Evolutionary conservation across 2,888 invertebrate genomes (phyloP).

Genomic region (Metalampra italica): DNA sequence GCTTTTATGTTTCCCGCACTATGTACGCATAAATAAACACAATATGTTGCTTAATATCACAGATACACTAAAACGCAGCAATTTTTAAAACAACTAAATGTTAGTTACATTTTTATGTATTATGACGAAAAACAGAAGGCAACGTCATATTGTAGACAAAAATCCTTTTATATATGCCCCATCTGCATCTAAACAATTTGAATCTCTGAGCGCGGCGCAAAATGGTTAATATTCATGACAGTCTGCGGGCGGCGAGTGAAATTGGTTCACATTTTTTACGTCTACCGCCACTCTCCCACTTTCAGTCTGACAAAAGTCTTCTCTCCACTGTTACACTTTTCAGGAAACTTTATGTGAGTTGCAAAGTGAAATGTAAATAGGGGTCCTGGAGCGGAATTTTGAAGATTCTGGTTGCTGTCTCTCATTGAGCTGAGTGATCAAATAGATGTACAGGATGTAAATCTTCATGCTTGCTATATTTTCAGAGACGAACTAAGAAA

Average conservation of each 20-base stretch:
- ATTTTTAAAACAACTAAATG: no score
- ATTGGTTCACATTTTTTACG: conserved; percentile 73
- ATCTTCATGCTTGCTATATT: no score
- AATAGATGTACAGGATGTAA: no score
- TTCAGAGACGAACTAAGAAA: no score
- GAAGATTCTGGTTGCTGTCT: neutral
- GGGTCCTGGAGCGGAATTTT: neutral
- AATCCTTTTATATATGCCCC: neutral
- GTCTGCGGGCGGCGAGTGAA: conserved; percentile 64
- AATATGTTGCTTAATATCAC: no score
- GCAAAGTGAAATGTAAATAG: neutral
- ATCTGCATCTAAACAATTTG: conserved; percentile 19
- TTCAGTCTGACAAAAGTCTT: conserved; percentile 39
- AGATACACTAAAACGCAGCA: no score
- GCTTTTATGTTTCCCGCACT: no score
- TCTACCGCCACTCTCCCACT: conserved; percentile 31
- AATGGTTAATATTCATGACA: conserved; percentile 74
- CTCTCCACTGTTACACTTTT: conserved; percentile 11
- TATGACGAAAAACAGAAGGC: no score
- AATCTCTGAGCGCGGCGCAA: conserved; percentile 46
- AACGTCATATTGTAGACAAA: no score
- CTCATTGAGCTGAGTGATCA: neutral
- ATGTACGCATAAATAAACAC: no score
- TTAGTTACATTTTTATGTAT: no score
- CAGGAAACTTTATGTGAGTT: neutral